A percentile compares a stretch with the other conserved stretches of the same genome.
Conservation (phyloP, 2,888 invertebrate genomes). For the Ctena decussata region DNA sequence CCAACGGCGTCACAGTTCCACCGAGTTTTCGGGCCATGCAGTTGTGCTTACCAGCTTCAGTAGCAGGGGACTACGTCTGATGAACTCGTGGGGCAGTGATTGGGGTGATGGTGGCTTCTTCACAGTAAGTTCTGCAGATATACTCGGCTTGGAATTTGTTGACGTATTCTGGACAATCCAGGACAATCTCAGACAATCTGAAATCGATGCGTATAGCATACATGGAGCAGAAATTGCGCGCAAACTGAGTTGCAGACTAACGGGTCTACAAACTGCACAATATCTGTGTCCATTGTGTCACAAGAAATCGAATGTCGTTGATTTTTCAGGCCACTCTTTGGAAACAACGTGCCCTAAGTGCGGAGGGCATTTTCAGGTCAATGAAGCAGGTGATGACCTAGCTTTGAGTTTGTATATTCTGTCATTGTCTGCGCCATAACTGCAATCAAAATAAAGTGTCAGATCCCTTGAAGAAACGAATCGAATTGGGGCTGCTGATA, state of each 20-base stretch:
- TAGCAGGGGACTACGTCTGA: constrained; percentile 29
- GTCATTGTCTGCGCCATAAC: background rate
- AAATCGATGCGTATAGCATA: constrained; percentile 1
- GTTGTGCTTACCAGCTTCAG: constrained; percentile 29
- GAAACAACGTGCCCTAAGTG: constrained; percentile 8
- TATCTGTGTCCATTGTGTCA: constrained; percentile 7
- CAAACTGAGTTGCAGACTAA: constrained; percentile 7
- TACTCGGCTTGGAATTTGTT: constrained; percentile 35
- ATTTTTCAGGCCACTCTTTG: background rate
- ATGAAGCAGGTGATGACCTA: constrained; percentile 3
- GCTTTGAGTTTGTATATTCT: constrained; percentile 22
- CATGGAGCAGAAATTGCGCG: constrained; percentile 31
- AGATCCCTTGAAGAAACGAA: too few species aligned
- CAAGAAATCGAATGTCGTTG: background rate
- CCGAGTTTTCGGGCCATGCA: constrained; percentile 16
- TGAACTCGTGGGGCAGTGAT: constrained; percentile 34
- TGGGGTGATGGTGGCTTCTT: constrained; percentile 49
- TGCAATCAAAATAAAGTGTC: background rate
- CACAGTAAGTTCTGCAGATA: constrained; percentile 29
- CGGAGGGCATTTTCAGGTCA: background rate
- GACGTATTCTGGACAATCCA: constrained; percentile 27
- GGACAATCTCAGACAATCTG: background rate
- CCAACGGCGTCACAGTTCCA: background rate
- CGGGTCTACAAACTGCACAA: background rate
- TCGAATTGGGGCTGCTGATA: too few species aligned